These are phyloP conservation scores for Australoheros facetus DNA, from an alignment of 2,797 vertebrate species.

Conservation along the genomic window DNA sequence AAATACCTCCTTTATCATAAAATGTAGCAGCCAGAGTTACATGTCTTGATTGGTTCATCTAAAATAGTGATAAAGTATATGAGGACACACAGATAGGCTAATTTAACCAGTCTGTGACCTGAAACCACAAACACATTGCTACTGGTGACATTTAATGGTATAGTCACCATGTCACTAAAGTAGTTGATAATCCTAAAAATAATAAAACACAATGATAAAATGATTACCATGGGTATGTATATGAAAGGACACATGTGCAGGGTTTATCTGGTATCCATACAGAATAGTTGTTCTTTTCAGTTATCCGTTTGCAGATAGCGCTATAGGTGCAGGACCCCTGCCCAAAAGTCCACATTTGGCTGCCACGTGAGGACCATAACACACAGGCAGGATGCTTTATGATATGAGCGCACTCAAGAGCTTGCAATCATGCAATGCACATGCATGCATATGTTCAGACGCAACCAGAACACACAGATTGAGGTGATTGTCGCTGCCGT, in stretches of 20 bases:
- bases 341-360: conserved; percentile 17
- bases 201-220: too few relatives aligned
- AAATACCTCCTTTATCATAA: background rate
- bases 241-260: too few relatives aligned
- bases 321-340: conserved; percentile 22
- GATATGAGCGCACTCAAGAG: background rate
- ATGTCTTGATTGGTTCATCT: background rate
- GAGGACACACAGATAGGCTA: background rate
- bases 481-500: conserved; percentile 44
- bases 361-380: conserved; percentile 22
- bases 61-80: background rate
- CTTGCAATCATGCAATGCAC: conserved; percentile 43
- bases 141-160: background rate
- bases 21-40: background rate
- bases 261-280: background rate
- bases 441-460: background rate
- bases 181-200: too few relatives aligned
- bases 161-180: background rate
- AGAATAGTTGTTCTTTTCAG: conserved; percentile 6
- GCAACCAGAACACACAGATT: conserved; percentile 55
- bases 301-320: conserved; percentile 32
- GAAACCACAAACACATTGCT: background rate
- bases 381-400: conserved; percentile 5
- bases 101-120: background rate
- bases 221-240: background rate